Evolutionary conservation across 2,797 vertebrate species (phyloP).

Genomic region (Sibirionetta formosa): DNA sequence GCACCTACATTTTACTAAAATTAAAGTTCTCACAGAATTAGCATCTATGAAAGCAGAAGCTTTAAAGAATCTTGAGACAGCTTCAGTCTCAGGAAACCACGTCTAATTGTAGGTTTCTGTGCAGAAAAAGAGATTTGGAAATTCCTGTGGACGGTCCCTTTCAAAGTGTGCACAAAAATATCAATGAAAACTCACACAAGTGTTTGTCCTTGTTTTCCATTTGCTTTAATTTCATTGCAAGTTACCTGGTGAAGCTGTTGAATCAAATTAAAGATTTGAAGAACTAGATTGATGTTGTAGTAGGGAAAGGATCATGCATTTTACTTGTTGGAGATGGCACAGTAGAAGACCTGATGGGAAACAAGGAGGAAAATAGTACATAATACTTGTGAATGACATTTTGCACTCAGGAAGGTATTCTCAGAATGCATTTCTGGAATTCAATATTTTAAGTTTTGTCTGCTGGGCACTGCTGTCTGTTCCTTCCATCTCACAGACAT

Average conservation of each 20-base stretch:
- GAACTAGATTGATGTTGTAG: not conserved
- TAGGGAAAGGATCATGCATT: not conserved
- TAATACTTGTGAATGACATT: not conserved
- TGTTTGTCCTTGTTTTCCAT: not conserved
- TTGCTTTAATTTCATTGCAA: not conserved
- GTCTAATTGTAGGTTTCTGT: not conserved
- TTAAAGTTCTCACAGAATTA: constrained; percentile 9
- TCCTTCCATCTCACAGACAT: rapidly evolving
- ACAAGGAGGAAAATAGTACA: not conserved
- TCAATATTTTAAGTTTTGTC: not conserved
- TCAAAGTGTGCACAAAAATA: not conserved
- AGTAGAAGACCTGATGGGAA: not conserved
- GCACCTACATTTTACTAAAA: not conserved
- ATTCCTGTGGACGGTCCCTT: not conserved
- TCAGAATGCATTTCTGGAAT: not conserved
- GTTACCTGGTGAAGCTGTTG: not conserved
- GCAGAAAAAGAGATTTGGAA: not conserved
- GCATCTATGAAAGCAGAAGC: not conserved
- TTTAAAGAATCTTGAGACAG: not conserved
- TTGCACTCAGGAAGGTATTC: not conserved
- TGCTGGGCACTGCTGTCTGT: rapidly evolving
- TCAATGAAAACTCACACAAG: not conserved
- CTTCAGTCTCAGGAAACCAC: not conserved
- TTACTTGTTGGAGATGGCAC: not conserved
- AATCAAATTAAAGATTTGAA: not conserved